These are phyloP conservation scores for Oenanthe oenanthe DNA, from an alignment of 2,113 vertebrate species.

Conservation along the genomic window DNA sequence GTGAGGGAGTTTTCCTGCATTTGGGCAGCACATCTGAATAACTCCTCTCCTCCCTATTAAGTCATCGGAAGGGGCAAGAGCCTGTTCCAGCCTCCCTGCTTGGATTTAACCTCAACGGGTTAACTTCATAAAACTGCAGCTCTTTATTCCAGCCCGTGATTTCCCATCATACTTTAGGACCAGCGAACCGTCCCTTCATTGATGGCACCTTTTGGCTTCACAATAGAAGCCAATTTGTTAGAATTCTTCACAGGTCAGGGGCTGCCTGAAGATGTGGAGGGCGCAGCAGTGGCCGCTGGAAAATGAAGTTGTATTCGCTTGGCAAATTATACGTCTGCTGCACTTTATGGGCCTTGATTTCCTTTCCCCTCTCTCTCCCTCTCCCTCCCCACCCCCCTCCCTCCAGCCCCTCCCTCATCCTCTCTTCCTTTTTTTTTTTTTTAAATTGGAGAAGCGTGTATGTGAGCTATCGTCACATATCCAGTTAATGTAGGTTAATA, in stretches of 20 bases:
- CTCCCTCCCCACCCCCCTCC: constrained; percentile 1
- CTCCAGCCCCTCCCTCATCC: constrained; percentile 3
- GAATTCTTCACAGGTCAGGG: constrained; percentile 99
- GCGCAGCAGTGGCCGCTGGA: constrained; percentile 83
- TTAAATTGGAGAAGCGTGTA: constrained; percentile 72
- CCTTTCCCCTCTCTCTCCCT: constrained; percentile 62
- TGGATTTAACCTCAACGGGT: constrained; percentile 84
- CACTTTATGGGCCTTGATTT: constrained; percentile 91
- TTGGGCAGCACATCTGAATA: not conserved
- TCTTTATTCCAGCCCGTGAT: constrained; percentile 90
- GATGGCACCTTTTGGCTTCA: constrained; percentile 99
- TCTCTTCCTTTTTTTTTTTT: constrained; percentile 71
- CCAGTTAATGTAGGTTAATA: constrained; percentile 99
- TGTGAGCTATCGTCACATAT: constrained; percentile 87
- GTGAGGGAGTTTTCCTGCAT: not conserved
- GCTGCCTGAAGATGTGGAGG: constrained; percentile 90
- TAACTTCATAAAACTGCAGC: constrained; percentile 95
- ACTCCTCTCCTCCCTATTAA: not conserved
- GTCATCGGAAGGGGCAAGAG: not conserved
- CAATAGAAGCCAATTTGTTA: constrained; percentile 99
- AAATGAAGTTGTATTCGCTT: constrained; percentile 96
- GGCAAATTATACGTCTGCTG: constrained; percentile 93
- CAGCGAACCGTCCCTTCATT: constrained; percentile 96
- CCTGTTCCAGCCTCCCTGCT: constrained; percentile 9
- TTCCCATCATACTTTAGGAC: constrained; percentile 97